Percentiles rank a stretch among this genome's conserved stretches.
These are phyloP conservation scores for Excalfactoria chinensis DNA, from an alignment of 2,113 vertebrate species.

Conservation along the genomic window DNA sequence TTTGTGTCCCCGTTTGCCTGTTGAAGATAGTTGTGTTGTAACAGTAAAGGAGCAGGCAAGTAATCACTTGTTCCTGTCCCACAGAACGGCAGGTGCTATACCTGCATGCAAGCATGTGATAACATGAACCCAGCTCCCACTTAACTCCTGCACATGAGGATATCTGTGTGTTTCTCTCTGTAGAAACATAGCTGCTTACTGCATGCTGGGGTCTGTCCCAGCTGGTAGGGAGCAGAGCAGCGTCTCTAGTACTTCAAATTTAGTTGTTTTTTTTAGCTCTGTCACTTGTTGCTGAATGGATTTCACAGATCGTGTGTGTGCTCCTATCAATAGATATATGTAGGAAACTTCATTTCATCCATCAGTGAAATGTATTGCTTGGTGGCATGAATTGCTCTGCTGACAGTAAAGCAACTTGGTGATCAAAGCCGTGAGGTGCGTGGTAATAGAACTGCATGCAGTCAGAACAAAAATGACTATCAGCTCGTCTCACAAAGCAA, in stretches of 20 bases:
- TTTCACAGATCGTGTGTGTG: background rate
- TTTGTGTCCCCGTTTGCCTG: slow-evolving; percentile 21
- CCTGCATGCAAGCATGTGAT: background rate
- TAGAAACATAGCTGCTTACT: background rate
- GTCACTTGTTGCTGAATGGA: background rate
- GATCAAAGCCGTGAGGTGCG: background rate
- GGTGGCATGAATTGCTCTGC: background rate
- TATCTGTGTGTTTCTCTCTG: background rate
- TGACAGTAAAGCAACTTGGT: background rate
- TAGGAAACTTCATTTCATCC: background rate
- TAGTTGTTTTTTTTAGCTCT: background rate
- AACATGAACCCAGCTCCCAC: background rate
- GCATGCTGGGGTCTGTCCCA: background rate
- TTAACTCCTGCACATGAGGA: background rate
- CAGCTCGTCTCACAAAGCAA: background rate
- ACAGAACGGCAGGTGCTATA: slow-evolving; percentile 35
- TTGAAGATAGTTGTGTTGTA: background rate
- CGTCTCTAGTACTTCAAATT: background rate
- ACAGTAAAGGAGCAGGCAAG: background rate
- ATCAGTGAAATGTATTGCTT: background rate
- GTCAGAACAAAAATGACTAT: background rate
- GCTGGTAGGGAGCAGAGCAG: background rate
- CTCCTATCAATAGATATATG: background rate
- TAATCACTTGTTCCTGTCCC: slow-evolving; percentile 11
- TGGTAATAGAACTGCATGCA: background rate